Evolutionary conservation across 2,797 vertebrate species (phyloP).

Genomic region (Sebastes reedi): DNA sequence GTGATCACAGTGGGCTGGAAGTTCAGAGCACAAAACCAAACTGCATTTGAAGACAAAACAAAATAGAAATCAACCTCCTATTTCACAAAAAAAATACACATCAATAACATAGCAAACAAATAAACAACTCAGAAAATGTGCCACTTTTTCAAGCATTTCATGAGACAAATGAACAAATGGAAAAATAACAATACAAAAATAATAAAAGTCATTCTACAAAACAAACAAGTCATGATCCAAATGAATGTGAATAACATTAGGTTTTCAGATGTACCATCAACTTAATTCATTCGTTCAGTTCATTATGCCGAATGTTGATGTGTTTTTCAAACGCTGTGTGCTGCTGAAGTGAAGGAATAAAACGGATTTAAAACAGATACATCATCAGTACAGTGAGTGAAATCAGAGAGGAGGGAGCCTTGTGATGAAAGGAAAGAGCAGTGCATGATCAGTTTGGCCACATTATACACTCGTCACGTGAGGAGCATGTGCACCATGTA

Average conservation of each 20-base stretch:
- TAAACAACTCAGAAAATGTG: neutral
- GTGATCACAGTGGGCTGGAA: neutral
- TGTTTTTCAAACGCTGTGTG: neutral
- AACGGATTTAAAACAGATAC: neutral
- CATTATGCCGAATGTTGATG: neutral
- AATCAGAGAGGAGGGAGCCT: neutral
- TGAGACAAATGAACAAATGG: neutral
- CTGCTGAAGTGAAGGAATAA: neutral
- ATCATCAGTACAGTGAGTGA: neutral
- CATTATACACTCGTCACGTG: conserved; percentile 6
- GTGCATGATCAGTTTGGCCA: neutral
- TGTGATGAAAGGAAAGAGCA: neutral
- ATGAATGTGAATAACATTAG: neutral
- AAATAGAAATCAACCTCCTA: neutral
- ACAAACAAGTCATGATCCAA: neutral
- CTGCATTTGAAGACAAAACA: neutral
- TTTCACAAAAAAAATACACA: neutral
- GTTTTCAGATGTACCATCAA: neutral
- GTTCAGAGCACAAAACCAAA: neutral
- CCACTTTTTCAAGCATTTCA: neutral
- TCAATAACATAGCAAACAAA: neutral
- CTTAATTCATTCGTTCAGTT: neutral
- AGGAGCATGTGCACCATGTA: conserved; percentile 31
- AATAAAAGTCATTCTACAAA: neutral
- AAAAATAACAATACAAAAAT: neutral